A percentile compares a stretch with the other conserved stretches of the same genome.
These are phyloP conservation scores for Siniperca chuatsi DNA, from an alignment of 2,113 vertebrate species.

Conservation along the genomic window DNA sequence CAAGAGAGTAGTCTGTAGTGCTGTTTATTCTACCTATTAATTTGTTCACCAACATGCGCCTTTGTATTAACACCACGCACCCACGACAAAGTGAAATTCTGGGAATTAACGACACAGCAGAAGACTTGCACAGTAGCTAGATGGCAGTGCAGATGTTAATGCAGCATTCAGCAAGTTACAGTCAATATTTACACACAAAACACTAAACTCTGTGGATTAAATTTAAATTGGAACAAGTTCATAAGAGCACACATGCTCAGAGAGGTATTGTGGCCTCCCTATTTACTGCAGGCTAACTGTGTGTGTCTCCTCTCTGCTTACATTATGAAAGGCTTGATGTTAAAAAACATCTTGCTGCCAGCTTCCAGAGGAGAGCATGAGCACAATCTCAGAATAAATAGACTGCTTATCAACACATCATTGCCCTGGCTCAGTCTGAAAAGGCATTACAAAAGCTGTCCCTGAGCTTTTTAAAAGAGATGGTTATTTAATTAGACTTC, in stretches of 20 bases:
- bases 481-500: constrained; percentile 34
- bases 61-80: background rate
- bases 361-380: constrained; percentile 8
- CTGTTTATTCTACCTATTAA: background rate
- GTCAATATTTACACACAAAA: constrained; percentile 11
- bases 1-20: background rate
- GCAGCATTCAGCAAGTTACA: background rate
- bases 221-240: constrained; percentile 18
- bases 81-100: background rate
- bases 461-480: constrained; percentile 38
- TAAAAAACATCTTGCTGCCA: background rate
- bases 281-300: constrained; percentile 1
- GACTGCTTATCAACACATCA: constrained; percentile 40
- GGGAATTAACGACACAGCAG: background rate
- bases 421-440: constrained; percentile 16
- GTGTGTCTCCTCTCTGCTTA: background rate
- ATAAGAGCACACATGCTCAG: background rate
- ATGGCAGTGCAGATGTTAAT: background rate
- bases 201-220: constrained; percentile 4
- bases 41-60: background rate
- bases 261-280: background rate
- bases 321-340: constrained; percentile 25
- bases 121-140: background rate
- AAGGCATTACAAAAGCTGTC: constrained; percentile 37
- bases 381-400: constrained; percentile 23